phyloP scores from a whole-genome alignment of 2,797 vertebrate genomes.

The Pseudomugil gertrudae region DNA sequence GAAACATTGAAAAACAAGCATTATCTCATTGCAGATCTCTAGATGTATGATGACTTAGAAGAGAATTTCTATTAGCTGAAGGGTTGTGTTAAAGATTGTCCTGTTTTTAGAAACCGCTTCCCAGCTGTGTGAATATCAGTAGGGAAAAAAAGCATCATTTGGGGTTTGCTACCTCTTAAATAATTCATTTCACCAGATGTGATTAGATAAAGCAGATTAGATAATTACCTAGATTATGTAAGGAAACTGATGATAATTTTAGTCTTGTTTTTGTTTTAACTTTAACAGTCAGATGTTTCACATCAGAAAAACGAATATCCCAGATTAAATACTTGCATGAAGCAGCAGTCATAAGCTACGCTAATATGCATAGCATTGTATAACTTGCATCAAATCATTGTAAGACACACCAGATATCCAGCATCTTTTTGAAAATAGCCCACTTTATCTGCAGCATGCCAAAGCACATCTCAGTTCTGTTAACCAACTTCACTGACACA shows the following conservation, averaged over 20 bases:
- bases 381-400: constrained; percentile 5
- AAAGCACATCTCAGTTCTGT: constrained; percentile 20
- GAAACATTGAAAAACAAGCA: too few species aligned
- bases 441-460: constrained; percentile 16
- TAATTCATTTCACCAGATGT: background rate
- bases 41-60: too few species aligned
- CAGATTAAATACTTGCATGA: background rate
- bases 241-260: too few species aligned
- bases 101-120: too few species aligned
- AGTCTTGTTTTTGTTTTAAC: too few species aligned
- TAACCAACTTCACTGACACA: constrained; percentile 39
- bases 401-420: background rate
- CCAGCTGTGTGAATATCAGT: too few species aligned
- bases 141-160: too few species aligned
- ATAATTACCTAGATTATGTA: background rate
- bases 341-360: background rate
- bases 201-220: background rate
- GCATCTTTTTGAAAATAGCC: constrained; percentile 22
- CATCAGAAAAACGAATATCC: background rate
- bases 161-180: background rate
- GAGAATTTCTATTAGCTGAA: too few species aligned
- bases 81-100: too few species aligned
- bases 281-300: background rate
- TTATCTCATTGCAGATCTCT: too few species aligned
- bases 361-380: background rate